These are phyloP conservation scores for Anguilla anguilla DNA, from an alignment of 2,797 vertebrate genomes.

Conservation along the genomic window DNA sequence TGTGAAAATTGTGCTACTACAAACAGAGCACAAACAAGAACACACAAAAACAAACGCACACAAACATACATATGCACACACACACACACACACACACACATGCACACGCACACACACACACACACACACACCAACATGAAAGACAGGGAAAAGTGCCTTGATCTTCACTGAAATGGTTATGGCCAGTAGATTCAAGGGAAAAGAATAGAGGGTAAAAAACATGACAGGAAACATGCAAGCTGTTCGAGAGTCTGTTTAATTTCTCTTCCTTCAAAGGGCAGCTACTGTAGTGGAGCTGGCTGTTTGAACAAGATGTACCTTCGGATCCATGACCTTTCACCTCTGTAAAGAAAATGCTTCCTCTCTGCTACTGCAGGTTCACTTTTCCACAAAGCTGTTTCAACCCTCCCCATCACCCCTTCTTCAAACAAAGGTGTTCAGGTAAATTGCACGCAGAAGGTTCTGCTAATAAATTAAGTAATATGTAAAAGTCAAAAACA, in stretches of 20 bases:
- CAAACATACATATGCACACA: background rate
- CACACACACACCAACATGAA: background rate
- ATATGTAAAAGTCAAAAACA: background rate
- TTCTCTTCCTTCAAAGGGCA: conserved; percentile 1
- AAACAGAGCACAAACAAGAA: background rate
- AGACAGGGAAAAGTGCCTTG: background rate
- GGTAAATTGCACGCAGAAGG: background rate
- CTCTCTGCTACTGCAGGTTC: background rate
- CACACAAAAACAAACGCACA: background rate
- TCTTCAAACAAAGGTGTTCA: background rate
- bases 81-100: background rate
- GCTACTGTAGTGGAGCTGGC: background rate
- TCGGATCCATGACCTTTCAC: background rate
- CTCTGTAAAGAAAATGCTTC: background rate
- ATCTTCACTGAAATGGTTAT: background rate
- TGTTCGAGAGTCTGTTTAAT: background rate
- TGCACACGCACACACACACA: background rate
- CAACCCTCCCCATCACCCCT: background rate
- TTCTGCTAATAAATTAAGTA: background rate
- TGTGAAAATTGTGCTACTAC: background rate
- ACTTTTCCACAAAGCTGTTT: background rate
- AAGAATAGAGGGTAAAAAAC: background rate
- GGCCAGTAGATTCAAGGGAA: background rate
- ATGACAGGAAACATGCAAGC: background rate
- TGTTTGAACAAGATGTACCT: background rate